Evolutionary conservation across 2,888 invertebrate genomes (phyloP), one percentile per base, ranked within the genome.

Genomic region (Phorcus lineatus): DNA sequence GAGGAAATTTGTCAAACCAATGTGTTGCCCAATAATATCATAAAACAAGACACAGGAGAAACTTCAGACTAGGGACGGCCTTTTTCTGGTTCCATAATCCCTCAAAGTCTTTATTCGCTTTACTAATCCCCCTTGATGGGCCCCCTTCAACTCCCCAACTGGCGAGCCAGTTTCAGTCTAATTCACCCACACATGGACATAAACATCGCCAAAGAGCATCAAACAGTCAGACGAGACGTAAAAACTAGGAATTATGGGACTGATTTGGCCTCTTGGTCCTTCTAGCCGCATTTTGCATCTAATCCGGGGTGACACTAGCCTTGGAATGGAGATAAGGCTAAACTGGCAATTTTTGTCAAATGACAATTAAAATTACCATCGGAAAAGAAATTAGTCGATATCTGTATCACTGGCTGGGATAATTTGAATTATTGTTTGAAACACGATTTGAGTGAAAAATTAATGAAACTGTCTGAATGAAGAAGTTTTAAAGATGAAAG

Each of bases 161-260:
- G 24, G 62, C 13, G 62, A 62, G 62, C 28, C 28, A 62, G 62
- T 62, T 62, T 13, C 62, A 62, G 62, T 28, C 28, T 28, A 24
- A 24, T 62, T 62, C 62, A 62, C 62, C 24, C 28, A 62, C 62
- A 62, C 28, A 28, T 62, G 62, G 28, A 17, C 62, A 62, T 62
- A 28, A 62, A 62, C 28, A 62, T 28, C 11, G 28, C 28, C 13
- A 28, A 62, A 24, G 28, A 62, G 62, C 62, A 62, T 62, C 62
- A 62, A 62, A 62, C 62, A 62, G 62, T 62, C 62, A 62, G 28
- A 28, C 16, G 24, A 28, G 62, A 62, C 62, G 28, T 62, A 62
- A 62, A 62, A 24, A 62, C 62, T 62, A 28, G 62, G 62, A 62
- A 62, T 62, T 62, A 62, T 62, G 62, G 62, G 28, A 28, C 28